Base-by-base conservation (phyloP, 2,797 vertebrate species). In the Eutrigla gurnardus region DNA sequence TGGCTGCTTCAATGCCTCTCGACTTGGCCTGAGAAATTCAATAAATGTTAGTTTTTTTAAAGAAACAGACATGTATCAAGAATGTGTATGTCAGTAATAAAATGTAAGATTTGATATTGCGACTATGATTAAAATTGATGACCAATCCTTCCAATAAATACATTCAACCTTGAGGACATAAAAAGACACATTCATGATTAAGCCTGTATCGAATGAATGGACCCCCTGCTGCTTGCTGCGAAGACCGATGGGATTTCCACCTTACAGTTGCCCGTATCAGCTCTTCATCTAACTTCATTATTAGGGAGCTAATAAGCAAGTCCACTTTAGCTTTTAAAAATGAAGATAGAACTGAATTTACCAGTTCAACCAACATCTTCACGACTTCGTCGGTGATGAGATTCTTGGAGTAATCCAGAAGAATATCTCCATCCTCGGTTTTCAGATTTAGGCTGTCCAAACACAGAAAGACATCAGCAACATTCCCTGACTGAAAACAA, bases 351-450 rank as follows among this genome's bases (percentile, higher is more conserved):
- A 52, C 36, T 63, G 0, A 14, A 73, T 69, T 94, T 96, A 99
- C 98, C 97, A 99, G 92, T 53, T 97, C 94, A 46, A 96, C 78
- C 88, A 99, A 89, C 95, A 98, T 93, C 89, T 97, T 96, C 95
- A 98, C 93, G 81, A 97, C 96, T 0, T 96, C 95, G 65, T 97
- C 96, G 0, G 95, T 98, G 85, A 99, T 79, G 3, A 98, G 96
- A 85, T 99, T 99, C 93, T 99, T 99, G 4, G 98, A 98, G 84
- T 96, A 99, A 93, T 99, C 98, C 91, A 99, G 88, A 67, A 99
- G 93, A 84, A 99, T 95, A 25, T 97, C 97, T 11, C 97, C 98
- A 91, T 97, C 96, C 4, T 95, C 94, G 4, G 95, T 96, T 69
- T 96, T 93, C 77, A 98, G 4, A 87, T 1, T 93, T 75, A 97